Percentiles rank a stretch among this genome's conserved stretches.
Conservation (phyloP, 1,140 invertebrate species). For the Amphibalanus amphitrite region DNA sequence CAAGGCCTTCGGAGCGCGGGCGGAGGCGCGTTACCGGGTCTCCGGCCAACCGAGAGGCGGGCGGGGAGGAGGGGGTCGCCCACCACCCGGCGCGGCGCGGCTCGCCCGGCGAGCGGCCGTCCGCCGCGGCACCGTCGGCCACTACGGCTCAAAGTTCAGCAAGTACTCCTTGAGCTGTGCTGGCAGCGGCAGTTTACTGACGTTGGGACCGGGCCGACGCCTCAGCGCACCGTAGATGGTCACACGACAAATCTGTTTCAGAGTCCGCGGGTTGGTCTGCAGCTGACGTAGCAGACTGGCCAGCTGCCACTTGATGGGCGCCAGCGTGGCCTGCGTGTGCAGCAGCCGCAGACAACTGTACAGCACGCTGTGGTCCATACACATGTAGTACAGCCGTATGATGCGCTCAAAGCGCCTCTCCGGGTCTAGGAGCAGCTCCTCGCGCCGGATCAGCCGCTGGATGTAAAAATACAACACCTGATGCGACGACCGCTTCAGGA, state of each 20-base stretch:
- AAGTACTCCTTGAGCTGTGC: constrained; percentile 47
- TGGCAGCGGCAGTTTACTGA: constrained; percentile 46
- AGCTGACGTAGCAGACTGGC: constrained; percentile 39
- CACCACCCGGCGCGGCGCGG: no score
- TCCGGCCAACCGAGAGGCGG: no score
- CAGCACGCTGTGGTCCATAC: constrained; percentile 39
- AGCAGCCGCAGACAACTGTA: constrained; percentile 29
- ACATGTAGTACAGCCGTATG: constrained; percentile 44
- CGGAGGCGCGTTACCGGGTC: no score
- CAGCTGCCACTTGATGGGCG: constrained; percentile 41
- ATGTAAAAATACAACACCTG: constrained; percentile 46
- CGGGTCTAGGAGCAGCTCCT: constrained; percentile 40
- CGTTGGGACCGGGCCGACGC: constrained; percentile 39
- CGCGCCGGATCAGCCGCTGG: constrained; percentile 44
- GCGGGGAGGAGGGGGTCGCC: no score
- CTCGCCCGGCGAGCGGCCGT: no score
- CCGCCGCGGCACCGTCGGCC: no score
- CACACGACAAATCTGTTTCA: constrained; percentile 44
- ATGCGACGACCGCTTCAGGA: constrained; percentile 40
- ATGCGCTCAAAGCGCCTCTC: constrained; percentile 41
- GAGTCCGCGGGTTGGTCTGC: constrained; percentile 39
- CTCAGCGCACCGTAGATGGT: constrained; percentile 42
- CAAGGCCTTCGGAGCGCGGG: no score
- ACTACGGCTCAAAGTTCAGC: constrained; percentile 38
- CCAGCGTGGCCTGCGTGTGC: constrained; percentile 43